Evolutionary conservation across 2,797 vertebrate genomes (phyloP).

Genomic region (Uromys caudimaculatus): DNA sequence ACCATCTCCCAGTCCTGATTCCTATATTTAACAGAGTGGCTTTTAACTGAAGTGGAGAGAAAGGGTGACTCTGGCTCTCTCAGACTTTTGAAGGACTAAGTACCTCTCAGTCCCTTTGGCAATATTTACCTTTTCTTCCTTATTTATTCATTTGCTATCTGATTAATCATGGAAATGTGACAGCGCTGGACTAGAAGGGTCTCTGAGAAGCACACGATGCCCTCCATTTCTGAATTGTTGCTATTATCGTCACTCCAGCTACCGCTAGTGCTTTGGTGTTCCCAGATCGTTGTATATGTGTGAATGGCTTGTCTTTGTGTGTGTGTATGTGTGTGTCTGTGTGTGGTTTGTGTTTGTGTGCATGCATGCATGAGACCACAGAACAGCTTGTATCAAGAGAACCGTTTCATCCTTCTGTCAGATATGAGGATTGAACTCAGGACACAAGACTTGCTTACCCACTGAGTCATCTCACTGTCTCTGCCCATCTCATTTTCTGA

Average conservation of each 20-base stretch:
- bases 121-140: background rate
- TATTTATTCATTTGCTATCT: background rate
- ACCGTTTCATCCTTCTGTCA: background rate
- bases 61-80: background rate
- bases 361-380: background rate
- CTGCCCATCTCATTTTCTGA: background rate
- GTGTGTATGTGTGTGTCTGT: background rate
- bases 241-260: background rate
- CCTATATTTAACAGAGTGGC: conserved; percentile 41
- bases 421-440: background rate
- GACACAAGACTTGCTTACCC: background rate
- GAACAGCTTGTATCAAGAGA: background rate
- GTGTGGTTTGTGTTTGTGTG: background rate
- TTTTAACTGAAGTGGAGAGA: conserved; percentile 44
- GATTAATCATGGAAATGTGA: background rate
- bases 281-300: background rate
- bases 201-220: background rate
- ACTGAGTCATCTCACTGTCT: background rate
- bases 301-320: background rate
- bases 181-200: background rate
- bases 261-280: background rate
- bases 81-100: conserved; percentile 27
- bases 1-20: background rate
- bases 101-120: background rate
- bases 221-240: background rate